These are phyloP conservation scores for Andrena flavipes DNA, from an alignment of 2,888 invertebrate species.

Conservation along the genomic window DNA sequence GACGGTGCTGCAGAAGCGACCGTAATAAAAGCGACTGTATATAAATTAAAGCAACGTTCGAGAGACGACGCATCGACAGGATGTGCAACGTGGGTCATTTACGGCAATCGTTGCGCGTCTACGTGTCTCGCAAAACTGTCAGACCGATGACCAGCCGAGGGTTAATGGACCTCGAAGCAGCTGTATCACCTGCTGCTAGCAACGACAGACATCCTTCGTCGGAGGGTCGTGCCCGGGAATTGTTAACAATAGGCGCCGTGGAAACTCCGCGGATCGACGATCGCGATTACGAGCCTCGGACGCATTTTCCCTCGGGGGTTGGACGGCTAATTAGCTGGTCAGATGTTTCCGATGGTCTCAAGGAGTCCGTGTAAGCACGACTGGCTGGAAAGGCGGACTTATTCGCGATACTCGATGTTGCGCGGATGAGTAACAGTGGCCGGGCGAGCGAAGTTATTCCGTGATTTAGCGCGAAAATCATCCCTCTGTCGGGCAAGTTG, in stretches of 20 bases:
- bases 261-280: constrained; percentile 61
- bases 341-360: constrained; percentile 52
- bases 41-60: constrained; percentile 32
- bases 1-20: neutral
- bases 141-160: constrained; percentile 37
- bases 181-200: constrained; percentile 63
- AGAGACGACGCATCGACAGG: constrained; percentile 15
- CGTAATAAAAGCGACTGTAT: constrained; percentile 47
- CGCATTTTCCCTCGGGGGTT: constrained; percentile 38
- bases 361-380: constrained; percentile 60
- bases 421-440: constrained; percentile 10
- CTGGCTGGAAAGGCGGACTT: constrained; percentile 6
- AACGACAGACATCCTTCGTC: constrained; percentile 49
- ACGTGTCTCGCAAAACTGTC: neutral
- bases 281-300: constrained; percentile 66
- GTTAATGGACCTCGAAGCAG: constrained; percentile 60
- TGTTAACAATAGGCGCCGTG: constrained; percentile 55
- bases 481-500: constrained; percentile 61
- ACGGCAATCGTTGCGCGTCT: constrained; percentile 3
- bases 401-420: constrained; percentile 31
- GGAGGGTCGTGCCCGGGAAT: constrained; percentile 38
- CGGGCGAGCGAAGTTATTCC: constrained; percentile 59
- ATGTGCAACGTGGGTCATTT: constrained; percentile 8
- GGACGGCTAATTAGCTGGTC: constrained; percentile 73
- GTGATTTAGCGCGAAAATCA: constrained; percentile 69